These are phyloP conservation scores for Pteropus alecto DNA, from an alignment of 2,113 vertebrate genomes.

Conservation along the genomic window DNA sequence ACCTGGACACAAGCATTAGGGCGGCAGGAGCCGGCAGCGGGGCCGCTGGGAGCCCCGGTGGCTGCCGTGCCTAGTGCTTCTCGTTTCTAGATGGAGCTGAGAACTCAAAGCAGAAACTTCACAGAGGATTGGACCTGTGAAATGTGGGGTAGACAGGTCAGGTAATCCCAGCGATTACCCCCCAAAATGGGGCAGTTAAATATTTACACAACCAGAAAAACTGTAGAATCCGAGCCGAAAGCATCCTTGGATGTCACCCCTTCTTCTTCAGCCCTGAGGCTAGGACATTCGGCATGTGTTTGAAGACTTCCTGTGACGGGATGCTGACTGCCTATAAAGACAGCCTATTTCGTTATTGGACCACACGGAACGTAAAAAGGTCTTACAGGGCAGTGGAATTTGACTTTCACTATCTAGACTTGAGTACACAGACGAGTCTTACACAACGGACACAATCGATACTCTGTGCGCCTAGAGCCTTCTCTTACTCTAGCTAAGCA, in stretches of 20 bases:
- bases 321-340: neutral
- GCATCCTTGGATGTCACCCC: neutral
- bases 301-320: neutral
- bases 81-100: neutral
- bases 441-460: neutral
- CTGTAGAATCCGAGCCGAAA: neutral
- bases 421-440: neutral
- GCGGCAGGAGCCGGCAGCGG: neutral
- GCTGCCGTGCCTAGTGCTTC: neutral
- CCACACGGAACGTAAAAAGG: neutral
- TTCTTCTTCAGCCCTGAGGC: neutral
- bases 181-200: neutral
- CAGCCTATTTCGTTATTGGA: neutral
- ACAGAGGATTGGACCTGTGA: neutral
- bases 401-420: neutral
- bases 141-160: neutral
- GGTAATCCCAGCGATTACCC: neutral
- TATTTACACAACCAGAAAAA: neutral
- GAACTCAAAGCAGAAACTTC: neutral
- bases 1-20: neutral
- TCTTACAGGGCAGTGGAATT: neutral
- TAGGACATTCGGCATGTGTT: neutral
- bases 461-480: neutral
- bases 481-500: neutral
- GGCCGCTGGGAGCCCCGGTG: neutral